Percentiles rank a stretch among this genome's conserved stretches.
Conservation (phyloP, 2,113 vertebrate genomes). For the Rana temporaria region DNA sequence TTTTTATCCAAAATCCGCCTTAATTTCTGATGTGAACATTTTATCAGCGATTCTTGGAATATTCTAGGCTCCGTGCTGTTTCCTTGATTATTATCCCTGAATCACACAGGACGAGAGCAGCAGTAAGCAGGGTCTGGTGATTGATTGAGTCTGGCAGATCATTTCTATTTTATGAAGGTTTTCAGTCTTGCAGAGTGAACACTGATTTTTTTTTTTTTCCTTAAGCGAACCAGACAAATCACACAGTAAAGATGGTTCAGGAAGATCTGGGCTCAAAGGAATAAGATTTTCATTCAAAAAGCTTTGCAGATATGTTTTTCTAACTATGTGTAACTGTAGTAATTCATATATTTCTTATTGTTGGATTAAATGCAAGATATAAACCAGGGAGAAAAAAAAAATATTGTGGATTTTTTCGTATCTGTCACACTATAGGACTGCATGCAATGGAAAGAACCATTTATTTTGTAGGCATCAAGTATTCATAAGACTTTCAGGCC, state of each 20-base stretch:
- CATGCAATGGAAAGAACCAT: not conserved
- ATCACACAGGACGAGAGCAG: constrained; percentile 11
- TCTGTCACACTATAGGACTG: not conserved
- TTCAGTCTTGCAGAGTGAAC: constrained; percentile 23
- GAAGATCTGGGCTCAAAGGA: not conserved
- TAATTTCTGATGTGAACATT: constrained; percentile 9
- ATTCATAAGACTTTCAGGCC: too few relatives aligned
- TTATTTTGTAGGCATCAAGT: too few relatives aligned
- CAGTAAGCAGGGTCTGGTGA: constrained; percentile 25
- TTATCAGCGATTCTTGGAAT: constrained; percentile 32
- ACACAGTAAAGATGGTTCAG: constrained; percentile 20
- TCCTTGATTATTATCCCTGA: constrained; percentile 51
- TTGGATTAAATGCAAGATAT: not conserved
- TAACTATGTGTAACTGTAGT: too few relatives aligned
- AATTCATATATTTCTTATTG: not conserved
- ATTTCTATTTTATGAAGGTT: constrained; percentile 54
- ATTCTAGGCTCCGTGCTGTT: constrained; percentile 37
- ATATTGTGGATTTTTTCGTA: not conserved
- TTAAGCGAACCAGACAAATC: not conserved
- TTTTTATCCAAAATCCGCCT: not conserved
- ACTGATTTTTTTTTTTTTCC: not conserved
- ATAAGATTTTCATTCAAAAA: not conserved
- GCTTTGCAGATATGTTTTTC: not conserved
- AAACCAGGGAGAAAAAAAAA: not conserved
- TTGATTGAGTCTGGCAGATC: constrained; percentile 53